Percentiles rank a stretch among this genome's conserved stretches.
These are phyloP conservation scores for Uria lomvia DNA, from an alignment of 2,113 vertebrate genomes.

Conservation along the genomic window DNA sequence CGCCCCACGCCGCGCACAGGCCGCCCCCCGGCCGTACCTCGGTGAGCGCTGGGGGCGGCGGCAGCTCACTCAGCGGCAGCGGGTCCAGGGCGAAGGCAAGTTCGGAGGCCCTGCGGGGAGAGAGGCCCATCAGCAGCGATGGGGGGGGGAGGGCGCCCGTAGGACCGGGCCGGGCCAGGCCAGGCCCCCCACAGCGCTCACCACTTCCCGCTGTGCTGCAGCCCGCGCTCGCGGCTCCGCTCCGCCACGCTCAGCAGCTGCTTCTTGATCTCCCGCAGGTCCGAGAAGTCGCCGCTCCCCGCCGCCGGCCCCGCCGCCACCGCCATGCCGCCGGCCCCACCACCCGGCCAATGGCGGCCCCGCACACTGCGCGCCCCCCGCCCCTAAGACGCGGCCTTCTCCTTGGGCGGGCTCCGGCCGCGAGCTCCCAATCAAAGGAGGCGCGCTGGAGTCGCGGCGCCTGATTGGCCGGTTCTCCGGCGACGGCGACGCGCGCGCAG, in stretches of 20 bases:
- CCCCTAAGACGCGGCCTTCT: background rate
- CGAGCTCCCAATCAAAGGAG: background rate
- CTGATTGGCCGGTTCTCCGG: background rate
- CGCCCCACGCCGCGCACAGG: background rate
- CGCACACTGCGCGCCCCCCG: background rate
- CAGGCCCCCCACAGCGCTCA: conserved; percentile 55
- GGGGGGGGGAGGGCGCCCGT: fast-evolving
- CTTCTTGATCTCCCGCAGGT: conserved; percentile 90
- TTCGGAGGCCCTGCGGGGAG: conserved; percentile 86
- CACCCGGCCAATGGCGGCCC: background rate
- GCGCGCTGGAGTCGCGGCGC: fast-evolving
- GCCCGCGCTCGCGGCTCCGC: conserved; percentile 89
- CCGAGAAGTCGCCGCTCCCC: conserved; percentile 76
- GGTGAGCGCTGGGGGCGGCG: conserved; percentile 76
- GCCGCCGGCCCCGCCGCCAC: background rate
- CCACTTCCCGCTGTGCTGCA: conserved; percentile 96
- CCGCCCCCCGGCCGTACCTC: conserved; percentile 75
- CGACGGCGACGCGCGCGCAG: background rate
- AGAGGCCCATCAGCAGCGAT: background rate
- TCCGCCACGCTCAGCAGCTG: conserved; percentile 87
- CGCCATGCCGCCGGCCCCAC: conserved; percentile 49
- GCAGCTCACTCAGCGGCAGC: conserved; percentile 84
- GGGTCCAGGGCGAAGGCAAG: conserved; percentile 88
- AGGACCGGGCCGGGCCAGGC: no score
- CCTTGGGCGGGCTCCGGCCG: background rate